Conservation (phyloP, 2,888 invertebrate genomes). For the Temnothorax ravouxi region DNA sequence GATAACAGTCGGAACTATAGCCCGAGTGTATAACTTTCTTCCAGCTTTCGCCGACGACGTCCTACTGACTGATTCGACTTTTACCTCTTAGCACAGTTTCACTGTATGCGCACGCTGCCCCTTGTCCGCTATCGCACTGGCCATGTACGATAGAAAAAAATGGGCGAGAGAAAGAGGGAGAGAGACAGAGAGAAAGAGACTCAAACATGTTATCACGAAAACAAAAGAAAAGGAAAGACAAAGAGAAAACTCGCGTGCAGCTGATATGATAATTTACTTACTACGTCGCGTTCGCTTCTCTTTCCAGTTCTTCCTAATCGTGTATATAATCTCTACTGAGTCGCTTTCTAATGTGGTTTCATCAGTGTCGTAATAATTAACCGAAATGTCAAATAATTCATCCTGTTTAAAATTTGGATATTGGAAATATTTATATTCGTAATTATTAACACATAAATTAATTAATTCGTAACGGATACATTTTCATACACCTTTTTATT, state of each 20-base stretch:
- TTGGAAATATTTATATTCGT: not conserved
- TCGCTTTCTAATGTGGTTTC: not conserved
- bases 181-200: not conserved
- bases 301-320: conserved; percentile 9
- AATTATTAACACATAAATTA: not conserved
- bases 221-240: not conserved
- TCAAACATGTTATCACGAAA: conserved; percentile 2
- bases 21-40: conserved; percentile 81
- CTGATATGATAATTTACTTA: conserved; percentile 29
- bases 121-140: conserved; percentile 2
- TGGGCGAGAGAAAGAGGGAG: not conserved
- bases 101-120: conserved; percentile 70
- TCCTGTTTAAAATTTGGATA: not conserved
- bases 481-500: not conserved
- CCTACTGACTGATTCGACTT: conserved; percentile 85
- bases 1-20: conserved; percentile 62
- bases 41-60: conserved; percentile 83
- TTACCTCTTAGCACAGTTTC: conserved; percentile 86
- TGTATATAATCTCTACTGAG: not conserved
- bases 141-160: conserved; percentile 19
- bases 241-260: conserved; percentile 5
- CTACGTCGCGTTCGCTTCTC: not conserved
- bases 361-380: not conserved
- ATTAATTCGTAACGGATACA: conserved; percentile 1
- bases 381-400: not conserved